phyloP scores from a whole-genome alignment of 2,797 vertebrate species.

The Tragelaphus oryx region DNA sequence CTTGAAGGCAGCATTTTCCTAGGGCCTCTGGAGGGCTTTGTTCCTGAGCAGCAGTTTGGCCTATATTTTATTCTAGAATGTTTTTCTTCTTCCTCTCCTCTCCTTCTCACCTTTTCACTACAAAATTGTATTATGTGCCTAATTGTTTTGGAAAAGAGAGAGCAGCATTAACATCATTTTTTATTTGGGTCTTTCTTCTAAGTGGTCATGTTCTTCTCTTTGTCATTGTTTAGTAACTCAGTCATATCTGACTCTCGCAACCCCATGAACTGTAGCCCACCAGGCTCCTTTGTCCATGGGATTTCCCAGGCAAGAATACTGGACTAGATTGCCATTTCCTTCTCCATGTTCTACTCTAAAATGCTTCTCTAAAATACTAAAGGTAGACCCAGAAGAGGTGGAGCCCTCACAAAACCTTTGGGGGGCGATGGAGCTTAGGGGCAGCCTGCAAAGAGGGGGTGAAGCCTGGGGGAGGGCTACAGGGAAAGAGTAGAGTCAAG shows the following conservation, averaged over 20 bases:
- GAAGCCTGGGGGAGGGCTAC: background rate
- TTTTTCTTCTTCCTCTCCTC: background rate
- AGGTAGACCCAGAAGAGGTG: background rate
- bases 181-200: background rate
- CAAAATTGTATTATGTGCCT: background rate
- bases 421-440: rapidly evolving
- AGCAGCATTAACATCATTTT: background rate
- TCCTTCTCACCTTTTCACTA: background rate
- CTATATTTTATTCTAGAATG: background rate
- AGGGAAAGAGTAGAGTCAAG: background rate
- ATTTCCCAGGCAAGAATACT: background rate
- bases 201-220: background rate
- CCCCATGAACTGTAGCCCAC: background rate
- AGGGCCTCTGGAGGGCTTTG: background rate
- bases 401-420: background rate
- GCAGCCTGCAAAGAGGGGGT: background rate
- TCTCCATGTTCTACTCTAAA: background rate
- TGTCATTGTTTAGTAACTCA: background rate
- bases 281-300: background rate
- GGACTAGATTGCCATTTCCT: background rate
- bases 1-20: background rate
- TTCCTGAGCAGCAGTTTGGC: background rate
- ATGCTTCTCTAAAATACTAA: background rate
- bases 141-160: slow-evolving; percentile 6
- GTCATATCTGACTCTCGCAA: rapidly evolving